Evolutionary conservation across 53 echinoderm and acorn worm genomes (phyloP), one percentile per base, ranked within the genome.

Genomic region (Luidia sarsii): DNA sequence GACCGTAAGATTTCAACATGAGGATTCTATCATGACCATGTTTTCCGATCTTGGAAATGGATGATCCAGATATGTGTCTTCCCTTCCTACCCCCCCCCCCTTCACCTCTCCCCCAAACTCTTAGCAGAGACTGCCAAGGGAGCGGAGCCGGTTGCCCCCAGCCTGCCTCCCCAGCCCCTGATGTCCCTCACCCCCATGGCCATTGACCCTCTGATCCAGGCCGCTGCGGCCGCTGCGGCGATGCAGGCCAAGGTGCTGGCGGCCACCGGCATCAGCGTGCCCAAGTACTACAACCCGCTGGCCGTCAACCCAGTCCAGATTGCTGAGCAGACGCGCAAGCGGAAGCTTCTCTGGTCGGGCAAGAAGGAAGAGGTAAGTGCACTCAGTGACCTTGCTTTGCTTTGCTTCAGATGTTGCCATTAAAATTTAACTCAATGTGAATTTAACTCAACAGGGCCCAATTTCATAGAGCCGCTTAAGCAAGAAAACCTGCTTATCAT

Each of bases 161-260:
- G 31, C 48, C 60, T 77, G 61, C 77, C 77, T 7, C 77, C 61
- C 41, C 77, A 59, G 41, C 77, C 77, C 28, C 77, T 77, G 77
- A 77, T 91, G 29, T 94, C 90, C 31, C 83, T 99, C 65, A 89
- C 91, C 4, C 73, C 99, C 15, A 81, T 88, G 16, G 83, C 85
- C 45, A 89, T 91, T 1, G 87, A 93, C 75, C 89, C 94, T 18
- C 89, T 89, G 41, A 88, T 90, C 35, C 94, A 94, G 18, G 91
- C 91, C 2, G 86, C 91, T 24, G 99, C 99, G 11, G 99, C 99
- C 16, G 94, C 94, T 34, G 94, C 99, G 10, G 99, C 94, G 33
- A 88, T 99, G 79, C 99, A 99, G n/a, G 99, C 99, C 4, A 94
- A 99, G 84, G 99, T 94, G 7, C 74, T 90, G 63, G 99, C 93